phyloP scores from a whole-genome alignment of 2,113 vertebrate species.

The Leiothrix lutea region DNA sequence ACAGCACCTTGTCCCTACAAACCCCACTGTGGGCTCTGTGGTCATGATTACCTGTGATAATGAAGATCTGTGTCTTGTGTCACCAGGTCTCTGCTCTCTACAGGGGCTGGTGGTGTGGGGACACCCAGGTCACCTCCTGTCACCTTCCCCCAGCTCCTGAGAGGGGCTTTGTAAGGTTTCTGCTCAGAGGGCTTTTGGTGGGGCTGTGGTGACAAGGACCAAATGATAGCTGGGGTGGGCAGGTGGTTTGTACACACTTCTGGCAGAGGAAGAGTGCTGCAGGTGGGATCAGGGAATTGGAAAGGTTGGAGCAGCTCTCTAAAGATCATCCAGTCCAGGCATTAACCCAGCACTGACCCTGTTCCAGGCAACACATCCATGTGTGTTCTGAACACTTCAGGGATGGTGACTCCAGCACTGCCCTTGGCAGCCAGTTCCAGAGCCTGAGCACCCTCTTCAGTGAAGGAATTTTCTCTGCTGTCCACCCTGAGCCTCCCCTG shows the following conservation, averaged over 20 bases:
- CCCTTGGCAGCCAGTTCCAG: fast-evolving
- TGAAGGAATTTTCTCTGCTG: fast-evolving
- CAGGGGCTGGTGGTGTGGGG: neutral
- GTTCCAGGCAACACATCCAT: fast-evolving
- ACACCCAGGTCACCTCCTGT: neutral
- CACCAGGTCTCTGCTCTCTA: neutral
- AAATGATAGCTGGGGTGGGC: fast-evolving
- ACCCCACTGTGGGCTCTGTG: neutral
- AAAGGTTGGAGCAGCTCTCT: neutral
- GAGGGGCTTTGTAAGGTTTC: neutral
- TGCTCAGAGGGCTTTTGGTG: neutral
- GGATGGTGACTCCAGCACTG: neutral
- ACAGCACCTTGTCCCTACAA: fast-evolving
- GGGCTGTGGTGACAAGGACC: neutral
- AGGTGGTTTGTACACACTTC: neutral
- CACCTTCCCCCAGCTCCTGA: neutral
- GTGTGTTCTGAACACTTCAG: neutral
- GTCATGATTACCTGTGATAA: neutral
- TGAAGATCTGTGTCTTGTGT: neutral
- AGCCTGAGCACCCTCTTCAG: neutral
- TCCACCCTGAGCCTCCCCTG: neutral
- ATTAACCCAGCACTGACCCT: neutral
- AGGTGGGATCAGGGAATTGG: neutral
- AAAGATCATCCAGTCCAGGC: fast-evolving
- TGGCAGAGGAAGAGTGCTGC: neutral